A percentile compares a stretch with the other conserved stretches of the same genome.
phyloP scores from a whole-genome alignment of 1,140 invertebrate species.

The Globodera ellingtonae region DNA sequence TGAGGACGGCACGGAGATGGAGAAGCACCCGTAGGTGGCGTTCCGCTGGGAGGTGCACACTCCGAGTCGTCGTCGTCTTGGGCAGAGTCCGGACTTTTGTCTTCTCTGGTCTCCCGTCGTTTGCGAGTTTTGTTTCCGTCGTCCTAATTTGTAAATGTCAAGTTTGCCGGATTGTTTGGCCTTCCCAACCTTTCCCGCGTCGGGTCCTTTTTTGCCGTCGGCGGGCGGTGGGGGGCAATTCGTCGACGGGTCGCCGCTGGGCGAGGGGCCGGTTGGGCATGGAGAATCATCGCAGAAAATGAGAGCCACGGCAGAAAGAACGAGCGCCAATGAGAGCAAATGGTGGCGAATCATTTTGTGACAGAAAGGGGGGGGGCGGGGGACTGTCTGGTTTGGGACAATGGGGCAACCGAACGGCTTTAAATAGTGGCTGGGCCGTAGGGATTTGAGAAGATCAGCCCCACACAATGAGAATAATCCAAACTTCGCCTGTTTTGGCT shows the following conservation, averaged over 20 bases:
- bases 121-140: background rate
- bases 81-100: background rate
- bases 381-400: background rate
- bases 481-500: no score
- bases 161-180: background rate
- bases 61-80: background rate
- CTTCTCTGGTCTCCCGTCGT: background rate
- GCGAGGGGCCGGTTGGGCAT: background rate
- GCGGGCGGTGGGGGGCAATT: background rate
- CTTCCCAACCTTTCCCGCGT: background rate
- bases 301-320: background rate
- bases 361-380: no score
- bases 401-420: background rate
- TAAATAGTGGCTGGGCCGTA: background rate
- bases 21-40: no score
- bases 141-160: background rate
- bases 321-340: background rate
- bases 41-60: background rate
- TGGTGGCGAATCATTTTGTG: background rate
- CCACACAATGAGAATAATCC: background rate
- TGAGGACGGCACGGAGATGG: background rate
- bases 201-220: background rate
- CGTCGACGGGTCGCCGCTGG: no score
- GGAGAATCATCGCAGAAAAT: background rate
- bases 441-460: no score